phyloP scores from a whole-genome alignment of 2,888 invertebrate genomes.

The Luperina nickerlii region DNA sequence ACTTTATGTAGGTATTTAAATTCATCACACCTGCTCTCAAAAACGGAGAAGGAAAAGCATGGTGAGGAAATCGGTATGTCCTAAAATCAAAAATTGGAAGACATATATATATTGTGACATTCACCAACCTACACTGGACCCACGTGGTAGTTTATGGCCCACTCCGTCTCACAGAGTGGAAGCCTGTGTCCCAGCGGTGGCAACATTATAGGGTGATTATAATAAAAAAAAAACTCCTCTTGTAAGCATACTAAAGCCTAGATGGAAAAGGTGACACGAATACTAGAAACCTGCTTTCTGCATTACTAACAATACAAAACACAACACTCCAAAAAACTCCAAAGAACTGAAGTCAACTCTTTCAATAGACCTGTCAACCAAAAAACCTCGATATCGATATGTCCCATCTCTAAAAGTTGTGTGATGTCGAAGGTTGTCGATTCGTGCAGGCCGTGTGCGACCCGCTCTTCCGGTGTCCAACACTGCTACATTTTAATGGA shows the following conservation, averaged over 20 bases:
- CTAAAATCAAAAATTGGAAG: too few species aligned
- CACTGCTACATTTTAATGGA: conserved; percentile 79
- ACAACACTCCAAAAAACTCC: background rate
- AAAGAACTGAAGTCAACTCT: background rate
- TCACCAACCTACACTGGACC: too few species aligned
- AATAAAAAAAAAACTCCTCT: too few species aligned
- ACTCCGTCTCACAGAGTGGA: too few species aligned
- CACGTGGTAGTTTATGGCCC: too few species aligned
- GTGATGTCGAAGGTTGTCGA: conserved; percentile 88
- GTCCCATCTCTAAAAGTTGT: conserved; percentile 79
- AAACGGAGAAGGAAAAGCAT: too few species aligned
- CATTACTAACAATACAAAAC: background rate
- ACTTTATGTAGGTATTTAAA: too few species aligned
- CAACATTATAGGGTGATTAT: too few species aligned
- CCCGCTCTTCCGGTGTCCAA: conserved; percentile 85
- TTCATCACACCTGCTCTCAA: too few species aligned
- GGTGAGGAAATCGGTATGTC: too few species aligned
- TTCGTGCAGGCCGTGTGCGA: conserved; percentile 81
- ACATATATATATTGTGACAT: too few species aligned
- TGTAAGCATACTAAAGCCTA: background rate
- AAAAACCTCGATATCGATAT: conserved; percentile 61
- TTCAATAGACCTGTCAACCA: conserved; percentile 19
- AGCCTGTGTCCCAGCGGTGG: too few species aligned
- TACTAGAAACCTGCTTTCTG: background rate
- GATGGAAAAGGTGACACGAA: background rate